Evolutionary conservation across 1,140 invertebrate species (phyloP), one percentile per base, ranked within the genome.

Genomic region (Bradysia coprophila): DNA sequence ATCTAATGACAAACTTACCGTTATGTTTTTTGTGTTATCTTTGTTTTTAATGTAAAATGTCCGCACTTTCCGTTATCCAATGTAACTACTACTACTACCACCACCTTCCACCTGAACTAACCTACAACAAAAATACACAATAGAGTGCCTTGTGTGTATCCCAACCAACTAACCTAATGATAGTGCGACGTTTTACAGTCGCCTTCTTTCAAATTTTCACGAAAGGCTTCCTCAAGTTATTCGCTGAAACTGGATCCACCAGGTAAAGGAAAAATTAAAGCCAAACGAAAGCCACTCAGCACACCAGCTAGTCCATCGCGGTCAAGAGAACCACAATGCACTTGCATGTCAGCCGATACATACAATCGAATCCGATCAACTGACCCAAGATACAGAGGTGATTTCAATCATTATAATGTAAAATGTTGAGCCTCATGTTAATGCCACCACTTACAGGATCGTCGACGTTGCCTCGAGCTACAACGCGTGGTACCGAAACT

Each of bases 221-320:
- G 92, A 60, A 96, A 95, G 73, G 87, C 90, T 51, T 91, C 88
- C 45, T 94, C 89, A 51, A 92, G 89, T 55, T 94, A 93, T 67
- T 93, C 89, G 50, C 73, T 95, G 49, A 87, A 91, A 71, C 67
- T 93, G 63, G 90, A 93, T 59, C 80, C 81, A 44, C 78, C 80
- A 44, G 82, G 78, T 57, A 84, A 85, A 66, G 79, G 84, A 61
- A 84, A 85, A 60, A 72, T 79, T 52, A 86, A 86, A 61, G 68
- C 76, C 61, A 79, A 84, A 66, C 67, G 79, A 64, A 91, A 90
- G 71, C 87, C 88, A 15, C 67, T 89, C 37, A 94, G 88, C 45
- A 95, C 90, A 22, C 91, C 90, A 38, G 90, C 88, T 16, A 94
- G 89, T 46, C 91, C 91, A 42, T 39, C 38, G n/a, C 71, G 85